Evolutionary conservation across 53 echinoderm and acorn worm genomes (phyloP).

Genomic region (Holothuria scabra): DNA sequence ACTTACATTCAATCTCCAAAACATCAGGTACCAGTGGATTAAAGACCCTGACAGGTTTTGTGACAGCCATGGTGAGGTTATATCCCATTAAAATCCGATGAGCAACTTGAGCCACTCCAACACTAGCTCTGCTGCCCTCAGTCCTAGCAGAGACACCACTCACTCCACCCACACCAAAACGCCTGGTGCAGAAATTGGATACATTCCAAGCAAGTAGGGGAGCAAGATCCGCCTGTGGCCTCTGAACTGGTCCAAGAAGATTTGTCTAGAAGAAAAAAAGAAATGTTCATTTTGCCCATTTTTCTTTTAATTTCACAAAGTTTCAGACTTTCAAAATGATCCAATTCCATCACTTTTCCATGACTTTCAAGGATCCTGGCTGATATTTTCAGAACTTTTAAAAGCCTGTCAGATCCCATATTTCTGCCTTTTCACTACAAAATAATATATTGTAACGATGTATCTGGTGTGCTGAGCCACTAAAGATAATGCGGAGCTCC

Average conservation of each 20-base stretch:
- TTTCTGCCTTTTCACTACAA: too few species aligned
- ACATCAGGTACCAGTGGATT: conserved; percentile 47
- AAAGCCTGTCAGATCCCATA: too few species aligned
- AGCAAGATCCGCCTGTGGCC: conserved; percentile 82
- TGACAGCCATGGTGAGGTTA: conserved; percentile 30
- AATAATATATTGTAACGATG: too few species aligned
- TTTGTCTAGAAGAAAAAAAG: conserved; percentile 62
- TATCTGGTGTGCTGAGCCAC: too few species aligned
- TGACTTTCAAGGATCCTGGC: too few species aligned
- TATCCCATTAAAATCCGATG: conserved; percentile 10
- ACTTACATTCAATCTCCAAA: conserved; percentile 63
- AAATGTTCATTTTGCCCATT: too few species aligned
- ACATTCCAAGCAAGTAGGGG: conserved; percentile 78
- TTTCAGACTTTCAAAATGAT: too few species aligned
- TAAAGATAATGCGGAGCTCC: too few species aligned
- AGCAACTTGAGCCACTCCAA: conserved; percentile 31
- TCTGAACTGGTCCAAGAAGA: conserved; percentile 67
- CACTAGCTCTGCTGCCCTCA: conserved; percentile 23
- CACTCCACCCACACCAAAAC: conserved; percentile 72
- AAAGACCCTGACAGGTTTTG: conserved; percentile 33
- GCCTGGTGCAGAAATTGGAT: conserved; percentile 70
- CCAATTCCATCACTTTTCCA: too few species aligned
- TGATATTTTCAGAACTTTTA: too few species aligned
- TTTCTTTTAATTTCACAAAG: too few species aligned
- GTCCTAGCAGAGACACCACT: conserved; percentile 3